Percentiles rank a stretch among this genome's conserved stretches.
Evolutionary conservation across 2,888 invertebrate genomes (phyloP).

Genomic region (Conistra vaccinii): DNA sequence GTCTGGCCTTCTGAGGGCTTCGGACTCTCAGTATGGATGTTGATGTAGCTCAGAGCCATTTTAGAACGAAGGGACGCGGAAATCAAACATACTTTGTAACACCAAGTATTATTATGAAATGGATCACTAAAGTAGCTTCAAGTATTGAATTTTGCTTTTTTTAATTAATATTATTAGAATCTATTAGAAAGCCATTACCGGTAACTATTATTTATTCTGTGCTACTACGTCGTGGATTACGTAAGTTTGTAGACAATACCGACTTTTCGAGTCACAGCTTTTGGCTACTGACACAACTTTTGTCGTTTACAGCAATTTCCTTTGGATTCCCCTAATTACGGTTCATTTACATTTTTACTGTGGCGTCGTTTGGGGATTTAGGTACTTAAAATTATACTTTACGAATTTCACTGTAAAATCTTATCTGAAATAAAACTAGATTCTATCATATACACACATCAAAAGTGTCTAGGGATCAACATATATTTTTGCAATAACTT

Average conservation of each 20-base stretch:
- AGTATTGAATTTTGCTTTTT: neutral
- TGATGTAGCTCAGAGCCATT: slow-evolving; percentile 25
- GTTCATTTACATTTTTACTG: slow-evolving; percentile 44
- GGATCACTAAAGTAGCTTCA: neutral
- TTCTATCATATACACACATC: no score
- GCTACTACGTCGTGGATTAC: neutral
- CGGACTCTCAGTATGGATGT: slow-evolving; percentile 5
- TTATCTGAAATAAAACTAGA: slow-evolving; percentile 5
- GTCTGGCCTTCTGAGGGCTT: slow-evolving; percentile 21
- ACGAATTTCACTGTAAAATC: slow-evolving; percentile 1
- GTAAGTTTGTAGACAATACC: slow-evolving; percentile 11
- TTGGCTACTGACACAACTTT: slow-evolving; percentile 23
- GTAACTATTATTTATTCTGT: neutral
- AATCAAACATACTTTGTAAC: neutral
- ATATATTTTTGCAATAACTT: no score
- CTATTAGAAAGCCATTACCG: no score
- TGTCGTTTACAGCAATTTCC: slow-evolving; percentile 57
- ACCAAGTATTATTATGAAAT: no score
- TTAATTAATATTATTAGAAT: neutral
- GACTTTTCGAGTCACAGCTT: neutral
- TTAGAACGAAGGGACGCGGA: neutral
- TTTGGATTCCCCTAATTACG: slow-evolving; percentile 48
- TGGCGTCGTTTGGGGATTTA: neutral
- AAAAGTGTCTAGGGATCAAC: no score
- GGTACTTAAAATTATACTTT: neutral